Base-by-base conservation (phyloP, 2,113 vertebrate species). In the Delphinapterus leucas region DNA sequence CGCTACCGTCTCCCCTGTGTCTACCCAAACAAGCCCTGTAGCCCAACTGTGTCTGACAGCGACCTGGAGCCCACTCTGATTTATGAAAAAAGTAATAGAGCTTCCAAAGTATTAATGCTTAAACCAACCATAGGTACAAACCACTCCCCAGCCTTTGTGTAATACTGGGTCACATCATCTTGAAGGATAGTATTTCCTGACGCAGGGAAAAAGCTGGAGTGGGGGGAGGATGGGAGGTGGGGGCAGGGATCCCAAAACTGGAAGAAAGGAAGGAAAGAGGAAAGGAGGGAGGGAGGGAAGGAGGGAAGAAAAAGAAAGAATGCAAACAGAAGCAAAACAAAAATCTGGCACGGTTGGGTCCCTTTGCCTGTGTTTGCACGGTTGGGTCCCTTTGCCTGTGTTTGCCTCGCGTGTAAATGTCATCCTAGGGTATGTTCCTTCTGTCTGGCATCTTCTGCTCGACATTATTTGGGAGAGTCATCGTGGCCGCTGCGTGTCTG, bases 141-240 rank as follows among this genome's bases (percentile, higher is more conserved):
- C 47, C 58, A 2, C 28, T 6, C 0, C 0, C 5, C 6, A 9
- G 12, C 26, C 76, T 88, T 73, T 44, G 1, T 0, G 14, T 5
- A 23, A 63, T 12, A 4, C 7, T 14, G 6, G 41, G 25, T 18
- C 2, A 2, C 5, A 8, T 17, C 53, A 5, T 44, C 41, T 26
- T 47, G 23, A 63, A 25, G 65, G 58, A 15, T 6, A 15, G 15
- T 41, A 31, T n/a, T 82, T 41, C 28, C 58, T 4, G 20, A 38
- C 15, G 18, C 6, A 28, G 18, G 70, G 84, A 49, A 80, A 60
- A 18, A 21, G 25, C 73, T 53, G 7, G 60, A 28, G 44, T 4
- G 33, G 28, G 44, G 61, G 61, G 9, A 18, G 8, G 60, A 58
- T 23, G 55, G 55, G 26, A 70, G 23, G 12, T 28, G 3, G 3